phyloP scores from a whole-genome alignment of 2,797 vertebrate genomes.

The Syndactyla subalaris region DNA sequence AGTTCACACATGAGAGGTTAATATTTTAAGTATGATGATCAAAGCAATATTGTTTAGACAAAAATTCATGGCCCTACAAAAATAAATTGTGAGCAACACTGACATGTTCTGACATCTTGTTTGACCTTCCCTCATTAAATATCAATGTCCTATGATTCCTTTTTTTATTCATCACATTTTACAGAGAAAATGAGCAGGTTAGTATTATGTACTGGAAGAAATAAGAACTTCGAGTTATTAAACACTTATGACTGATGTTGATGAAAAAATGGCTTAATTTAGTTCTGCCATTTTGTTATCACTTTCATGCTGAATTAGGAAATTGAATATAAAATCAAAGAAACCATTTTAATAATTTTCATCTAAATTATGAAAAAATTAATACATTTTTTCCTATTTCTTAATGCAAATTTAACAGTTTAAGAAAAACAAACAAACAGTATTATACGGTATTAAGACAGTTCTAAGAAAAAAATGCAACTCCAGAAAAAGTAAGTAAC shows the following conservation, averaged over 20 bases:
- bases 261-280: neutral
- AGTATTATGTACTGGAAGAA: neutral
- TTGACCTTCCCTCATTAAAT: neutral
- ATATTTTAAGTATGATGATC: neutral
- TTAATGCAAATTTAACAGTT: neutral
- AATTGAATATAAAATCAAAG: neutral
- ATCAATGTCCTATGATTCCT: neutral
- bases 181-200: neutral
- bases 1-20: neutral
- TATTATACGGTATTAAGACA: neutral
- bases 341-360: neutral
- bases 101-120: neutral
- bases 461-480: neutral
- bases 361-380: neutral
- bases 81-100: neutral
- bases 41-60: neutral
- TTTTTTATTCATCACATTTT: neutral
- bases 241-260: neutral
- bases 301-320: neutral
- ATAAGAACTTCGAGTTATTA: neutral
- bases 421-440: neutral
- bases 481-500: neutral
- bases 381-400: neutral
- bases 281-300: neutral
- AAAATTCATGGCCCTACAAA: neutral